These are phyloP conservation scores for Odontophorus gujanensis DNA, from an alignment of 2,113 vertebrate species.

Conservation along the genomic window DNA sequence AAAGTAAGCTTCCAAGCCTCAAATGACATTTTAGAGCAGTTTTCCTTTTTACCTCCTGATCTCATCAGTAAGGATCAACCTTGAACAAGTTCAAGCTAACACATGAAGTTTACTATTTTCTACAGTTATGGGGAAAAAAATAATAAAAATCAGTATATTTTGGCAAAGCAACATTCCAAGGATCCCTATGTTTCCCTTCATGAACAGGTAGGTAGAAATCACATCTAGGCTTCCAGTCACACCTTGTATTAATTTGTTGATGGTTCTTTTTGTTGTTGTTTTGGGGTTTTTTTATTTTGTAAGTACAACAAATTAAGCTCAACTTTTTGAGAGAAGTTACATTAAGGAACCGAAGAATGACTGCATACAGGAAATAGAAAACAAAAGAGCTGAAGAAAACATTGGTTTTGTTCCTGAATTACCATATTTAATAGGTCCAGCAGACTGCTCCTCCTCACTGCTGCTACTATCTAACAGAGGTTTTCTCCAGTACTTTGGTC, in stretches of 20 bases:
- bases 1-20: background rate
- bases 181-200: background rate
- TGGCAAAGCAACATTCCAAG: background rate
- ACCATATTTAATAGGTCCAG: constrained; percentile 80
- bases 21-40: background rate
- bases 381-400: background rate
- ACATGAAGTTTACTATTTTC: background rate
- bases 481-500: constrained; percentile 82
- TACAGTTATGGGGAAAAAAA: background rate
- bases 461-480: constrained; percentile 73
- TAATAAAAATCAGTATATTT: accelerated
- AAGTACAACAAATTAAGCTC: background rate
- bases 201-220: background rate
- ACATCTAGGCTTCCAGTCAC: background rate
- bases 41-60: background rate
- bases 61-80: background rate
- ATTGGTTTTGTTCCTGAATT: background rate
- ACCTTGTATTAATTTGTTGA: background rate
- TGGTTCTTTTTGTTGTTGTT: no score
- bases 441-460: constrained; percentile 77
- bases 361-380: background rate
- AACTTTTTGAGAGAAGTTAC: background rate
- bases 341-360: background rate
- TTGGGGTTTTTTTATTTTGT: background rate
- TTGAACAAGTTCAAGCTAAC: background rate